These are phyloP conservation scores for Bombycilla garrulus DNA, from an alignment of 2,113 vertebrate genomes.

Conservation along the genomic window DNA sequence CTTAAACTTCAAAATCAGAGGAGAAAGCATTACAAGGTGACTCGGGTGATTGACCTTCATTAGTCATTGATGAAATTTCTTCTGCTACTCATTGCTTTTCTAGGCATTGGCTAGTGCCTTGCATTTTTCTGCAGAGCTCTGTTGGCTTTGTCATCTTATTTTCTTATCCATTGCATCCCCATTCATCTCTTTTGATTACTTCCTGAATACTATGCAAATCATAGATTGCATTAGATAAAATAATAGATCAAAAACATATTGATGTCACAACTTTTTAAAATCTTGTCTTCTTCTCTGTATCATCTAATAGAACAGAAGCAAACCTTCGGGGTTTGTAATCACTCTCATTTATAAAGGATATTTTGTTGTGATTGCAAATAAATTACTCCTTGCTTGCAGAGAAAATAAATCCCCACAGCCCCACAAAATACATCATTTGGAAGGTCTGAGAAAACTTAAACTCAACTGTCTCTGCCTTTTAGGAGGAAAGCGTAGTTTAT, in stretches of 20 bases:
- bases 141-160: not conserved
- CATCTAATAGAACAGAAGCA: not conserved
- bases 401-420: not conserved
- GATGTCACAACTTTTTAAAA: not conserved
- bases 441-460: not conserved
- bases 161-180: not conserved
- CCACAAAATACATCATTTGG: not conserved
- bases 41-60: not conserved
- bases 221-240: not conserved
- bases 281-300: not conserved
- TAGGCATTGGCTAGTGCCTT: not conserved
- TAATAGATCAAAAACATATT: not conserved
- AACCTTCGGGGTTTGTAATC: not conserved
- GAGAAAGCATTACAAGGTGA: not conserved
- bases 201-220: not conserved
- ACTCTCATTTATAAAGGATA: not conserved
- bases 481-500: not conserved
- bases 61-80: not conserved
- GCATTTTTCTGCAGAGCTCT: not conserved
- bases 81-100: not conserved
- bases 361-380: not conserved
- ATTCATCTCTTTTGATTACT: not conserved
- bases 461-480: not conserved
- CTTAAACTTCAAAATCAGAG: constrained; percentile 18
- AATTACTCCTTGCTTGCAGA: not conserved